Percentiles rank a stretch among this genome's conserved stretches.
These are phyloP conservation scores for Perca schrenkii DNA, from an alignment of 2,113 vertebrate genomes.

Conservation along the genomic window DNA sequence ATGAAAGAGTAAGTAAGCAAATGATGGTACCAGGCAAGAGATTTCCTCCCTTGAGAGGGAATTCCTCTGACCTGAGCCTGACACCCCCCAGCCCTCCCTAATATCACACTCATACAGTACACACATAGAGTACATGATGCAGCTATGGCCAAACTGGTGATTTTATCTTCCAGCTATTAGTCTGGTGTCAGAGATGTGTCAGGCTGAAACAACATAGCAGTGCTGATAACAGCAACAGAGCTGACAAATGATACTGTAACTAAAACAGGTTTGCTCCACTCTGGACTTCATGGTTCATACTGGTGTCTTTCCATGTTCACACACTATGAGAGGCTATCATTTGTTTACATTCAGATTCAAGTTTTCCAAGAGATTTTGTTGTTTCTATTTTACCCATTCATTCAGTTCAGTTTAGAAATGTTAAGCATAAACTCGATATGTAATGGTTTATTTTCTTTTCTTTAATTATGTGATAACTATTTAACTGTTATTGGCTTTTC, in stretches of 20 bases:
- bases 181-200: conserved; percentile 50
- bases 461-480: not conserved
- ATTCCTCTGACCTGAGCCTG: conserved; percentile 68
- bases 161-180: conserved; percentile 39
- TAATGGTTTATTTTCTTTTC: too few species aligned
- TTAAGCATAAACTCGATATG: too few species aligned
- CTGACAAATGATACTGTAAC: conserved; percentile 46
- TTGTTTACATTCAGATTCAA: not conserved
- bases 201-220: conserved; percentile 66
- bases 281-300: conserved; percentile 32
- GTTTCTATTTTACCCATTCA: not conserved
- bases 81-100: not conserved
- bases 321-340: conserved; percentile 1
- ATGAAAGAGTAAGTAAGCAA: conserved; percentile 52
- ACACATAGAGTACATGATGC: not conserved
- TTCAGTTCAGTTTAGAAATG: not conserved
- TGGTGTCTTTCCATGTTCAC: conserved; percentile 29
- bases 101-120: not conserved
- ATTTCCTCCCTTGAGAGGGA: conserved; percentile 60
- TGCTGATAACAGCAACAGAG: conserved; percentile 13
- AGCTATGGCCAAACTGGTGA: not conserved
- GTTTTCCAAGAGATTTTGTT: conserved; percentile 22
- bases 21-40: conserved; percentile 57
- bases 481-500: not conserved
- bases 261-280: conserved; percentile 24